Percentiles rank a stretch among this genome's conserved stretches.
phyloP scores from a whole-genome alignment of 2,113 vertebrate genomes.

The Ptychochromis oligacanthus region DNA sequence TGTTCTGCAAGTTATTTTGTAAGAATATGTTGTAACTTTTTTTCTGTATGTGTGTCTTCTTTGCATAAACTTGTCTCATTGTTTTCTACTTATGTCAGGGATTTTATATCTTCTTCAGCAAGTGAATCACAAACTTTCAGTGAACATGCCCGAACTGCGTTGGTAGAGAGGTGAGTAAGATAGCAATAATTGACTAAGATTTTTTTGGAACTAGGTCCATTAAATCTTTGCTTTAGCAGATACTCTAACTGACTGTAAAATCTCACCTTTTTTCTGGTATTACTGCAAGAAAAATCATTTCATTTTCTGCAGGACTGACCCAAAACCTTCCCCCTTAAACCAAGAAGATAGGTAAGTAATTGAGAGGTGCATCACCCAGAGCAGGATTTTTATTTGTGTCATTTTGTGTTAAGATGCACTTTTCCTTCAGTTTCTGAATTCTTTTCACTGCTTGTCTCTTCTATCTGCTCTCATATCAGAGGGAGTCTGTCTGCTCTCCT shows the following conservation, averaged over 20 bases:
- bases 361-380: background rate
- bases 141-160: background rate
- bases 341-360: background rate
- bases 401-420: background rate
- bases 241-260: background rate
- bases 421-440: background rate
- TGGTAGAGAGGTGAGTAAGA: background rate
- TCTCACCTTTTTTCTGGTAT: background rate
- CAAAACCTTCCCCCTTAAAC: background rate
- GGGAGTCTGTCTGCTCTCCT: background rate
- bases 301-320: background rate
- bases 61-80: background rate
- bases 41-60: background rate
- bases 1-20: background rate
- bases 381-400: background rate
- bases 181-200: background rate
- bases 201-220: background rate
- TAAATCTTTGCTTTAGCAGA: background rate
- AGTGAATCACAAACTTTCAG: background rate
- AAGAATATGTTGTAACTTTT: background rate
- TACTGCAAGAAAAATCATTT: background rate
- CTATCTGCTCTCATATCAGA: background rate
- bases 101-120: background rate
- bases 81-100: background rate
- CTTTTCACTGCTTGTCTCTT: background rate